Evolutionary conservation across 1,140 invertebrate species (phyloP), one percentile per base, ranked within the genome.

Genomic region (Riptortus pedestris): DNA sequence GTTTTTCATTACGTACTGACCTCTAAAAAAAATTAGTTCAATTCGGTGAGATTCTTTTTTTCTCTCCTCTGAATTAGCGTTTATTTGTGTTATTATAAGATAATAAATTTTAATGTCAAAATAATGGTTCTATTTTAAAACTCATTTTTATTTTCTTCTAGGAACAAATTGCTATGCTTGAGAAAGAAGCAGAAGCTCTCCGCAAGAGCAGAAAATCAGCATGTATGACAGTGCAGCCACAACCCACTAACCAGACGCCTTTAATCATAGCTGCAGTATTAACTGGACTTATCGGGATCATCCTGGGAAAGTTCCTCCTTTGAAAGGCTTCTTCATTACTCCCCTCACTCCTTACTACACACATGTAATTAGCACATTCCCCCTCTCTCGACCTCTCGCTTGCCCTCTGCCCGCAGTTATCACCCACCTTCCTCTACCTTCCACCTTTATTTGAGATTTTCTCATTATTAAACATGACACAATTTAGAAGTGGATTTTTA

Each of bases 261-360:
- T 74, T 74, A 62, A 66, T 79, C 27, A 71, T 78, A 60, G 67
- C 73, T 67, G 76, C 76, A 27, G 62, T 79, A 52, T 60, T 72
- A 28, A 72, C 71, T 48, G 72, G 65, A 55, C 67, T 79, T 52
- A 65, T 78, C 65, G 77, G 78, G 66, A 72, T 78, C 58, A 69
- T 79, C 57, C 66, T 78, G 28, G 77, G 78, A 45, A 79, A 79
- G 71, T 76, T 76, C 65, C 69, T 79, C 63, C 73, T 79, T 62
- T 79, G 73, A 76, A 26, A 55, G 24, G 64, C 66, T 31, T 51
- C 43, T 60, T 47, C 31, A 12, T 47, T 58, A 29, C 12, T 33
- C 20, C 33, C 38, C 48, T 55, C 48, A 28, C 55, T 27, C 38
- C 45, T 52, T 18, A 14, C 14, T 29, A 33, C 52, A 55, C 43